These are phyloP conservation scores for Corynorhinus townsendii DNA, from an alignment of 2,113 vertebrate genomes.

Conservation along the genomic window DNA sequence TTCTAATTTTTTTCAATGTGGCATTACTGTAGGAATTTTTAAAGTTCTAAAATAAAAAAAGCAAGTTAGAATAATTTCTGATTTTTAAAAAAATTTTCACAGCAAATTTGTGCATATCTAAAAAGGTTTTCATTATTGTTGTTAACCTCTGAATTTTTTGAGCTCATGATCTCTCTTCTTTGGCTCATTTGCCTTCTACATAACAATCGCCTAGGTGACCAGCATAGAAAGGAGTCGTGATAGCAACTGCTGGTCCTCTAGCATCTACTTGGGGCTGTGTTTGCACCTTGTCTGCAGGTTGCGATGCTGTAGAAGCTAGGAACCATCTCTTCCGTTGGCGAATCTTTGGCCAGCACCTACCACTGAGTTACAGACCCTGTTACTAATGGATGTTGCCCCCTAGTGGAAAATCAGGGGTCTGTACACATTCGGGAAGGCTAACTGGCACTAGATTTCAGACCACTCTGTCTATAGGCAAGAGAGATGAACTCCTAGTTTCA, in stretches of 20 bases:
- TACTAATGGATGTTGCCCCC: slow-evolving; percentile 68
- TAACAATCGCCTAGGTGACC: neutral
- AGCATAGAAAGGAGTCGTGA: neutral
- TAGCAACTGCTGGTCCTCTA: neutral
- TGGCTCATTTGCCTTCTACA: neutral
- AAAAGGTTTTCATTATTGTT: neutral
- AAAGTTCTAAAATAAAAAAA: slow-evolving; percentile 16
- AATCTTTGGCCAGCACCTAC: neutral
- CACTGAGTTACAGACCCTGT: neutral
- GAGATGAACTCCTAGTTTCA: neutral
- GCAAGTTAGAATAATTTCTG: neutral
- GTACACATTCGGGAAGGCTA: neutral
- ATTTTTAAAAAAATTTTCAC: neutral
- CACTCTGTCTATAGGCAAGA: neutral
- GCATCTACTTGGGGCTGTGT: neutral
- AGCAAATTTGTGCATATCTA: neutral
- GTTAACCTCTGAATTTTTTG: neutral
- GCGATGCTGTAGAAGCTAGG: neutral
- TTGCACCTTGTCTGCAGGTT: neutral
- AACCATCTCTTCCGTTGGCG: neutral
- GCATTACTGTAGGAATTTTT: neutral
- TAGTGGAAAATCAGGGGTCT: slow-evolving; percentile 71
- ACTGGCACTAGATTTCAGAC: neutral
- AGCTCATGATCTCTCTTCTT: neutral
- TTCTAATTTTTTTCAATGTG: neutral